phyloP scores from a whole-genome alignment of 2,888 invertebrate species.

The Mellilla xanthometata region DNA sequence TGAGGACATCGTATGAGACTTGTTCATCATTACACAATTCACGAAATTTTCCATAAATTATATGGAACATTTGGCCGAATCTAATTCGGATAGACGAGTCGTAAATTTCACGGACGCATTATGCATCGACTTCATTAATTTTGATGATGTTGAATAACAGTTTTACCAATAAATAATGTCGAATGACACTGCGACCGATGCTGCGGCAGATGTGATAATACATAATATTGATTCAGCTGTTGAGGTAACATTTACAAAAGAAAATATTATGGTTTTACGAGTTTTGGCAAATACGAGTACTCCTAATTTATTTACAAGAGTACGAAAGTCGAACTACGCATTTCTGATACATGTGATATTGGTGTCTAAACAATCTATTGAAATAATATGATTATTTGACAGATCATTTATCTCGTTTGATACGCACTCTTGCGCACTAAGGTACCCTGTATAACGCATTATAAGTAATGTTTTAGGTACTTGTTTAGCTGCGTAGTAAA shows the following conservation, averaged over 20 bases:
- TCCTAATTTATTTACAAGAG: too few species aligned
- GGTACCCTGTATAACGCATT: too few species aligned
- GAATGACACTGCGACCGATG: background rate
- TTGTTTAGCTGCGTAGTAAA: too few species aligned
- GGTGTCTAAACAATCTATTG: too few species aligned
- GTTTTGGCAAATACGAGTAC: too few species aligned
- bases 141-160: conserved; percentile 11
- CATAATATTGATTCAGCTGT: background rate
- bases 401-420: too few species aligned
- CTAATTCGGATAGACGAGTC: background rate
- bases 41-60: background rate
- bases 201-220: background rate
- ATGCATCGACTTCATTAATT: conserved; percentile 11
- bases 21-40: background rate
- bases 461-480: too few species aligned
- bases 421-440: too few species aligned
- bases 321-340: too few species aligned
- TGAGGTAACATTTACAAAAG: background rate
- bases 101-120: conserved; percentile 4
- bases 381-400: too few species aligned
- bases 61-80: background rate
- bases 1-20: background rate
- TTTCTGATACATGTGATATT: too few species aligned
- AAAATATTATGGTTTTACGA: too few species aligned
- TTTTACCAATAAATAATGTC: conserved; percentile 9